Evolutionary conservation across 1,140 invertebrate species (phyloP), one percentile per base, ranked within the genome.

Genomic region (Triops cancriformis): DNA sequence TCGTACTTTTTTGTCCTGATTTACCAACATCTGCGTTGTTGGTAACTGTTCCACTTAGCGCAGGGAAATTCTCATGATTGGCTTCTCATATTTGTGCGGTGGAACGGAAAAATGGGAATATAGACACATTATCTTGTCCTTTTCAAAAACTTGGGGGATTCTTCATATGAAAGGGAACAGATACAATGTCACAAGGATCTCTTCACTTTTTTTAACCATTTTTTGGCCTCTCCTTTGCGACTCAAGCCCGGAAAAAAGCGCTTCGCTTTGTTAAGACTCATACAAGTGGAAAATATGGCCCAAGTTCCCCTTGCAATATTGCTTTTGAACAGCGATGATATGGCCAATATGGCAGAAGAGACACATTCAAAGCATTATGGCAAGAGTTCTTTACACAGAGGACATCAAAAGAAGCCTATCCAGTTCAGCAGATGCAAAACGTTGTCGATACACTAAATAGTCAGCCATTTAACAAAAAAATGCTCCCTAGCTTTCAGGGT

Each of bases 121-220:
- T 64, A 64, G 51, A 64, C 51, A 64, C 51, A 64, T 64, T 64
- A 64, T 64, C 51, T 64, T 23, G 51, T 64, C 51, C 51, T 64
- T 64, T 64, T 64, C 51, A 64, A 23, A 64, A 23, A 37, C 31
- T 37, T 64, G 23, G 23, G n/a, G 51, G 51, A 64, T 64, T 64
- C 51, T 64, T 7, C 4, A 23, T 64, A 2, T 23, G 51, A 23
- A 64, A 64, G 51, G 23, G 1, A 64, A 64, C 0, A 64, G 51
- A 64, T 64, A 64, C 51, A 64, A 64, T 64, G 51, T 64, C 51
- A 64, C 51, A 64, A 64, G 51, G 51, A 64, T 23, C 51, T 64
- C 31, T 37, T 37, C 51, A 23, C 51, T 64, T 23, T 64, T 23
- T 64, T n/a, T 23, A 4, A 4, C 2, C 7, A 37, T 64, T 64